Percentiles rank a stretch among this genome's conserved stretches.
Conservation (phyloP, 1,140 invertebrate genomes). For the Platyscapa corneri region DNA sequence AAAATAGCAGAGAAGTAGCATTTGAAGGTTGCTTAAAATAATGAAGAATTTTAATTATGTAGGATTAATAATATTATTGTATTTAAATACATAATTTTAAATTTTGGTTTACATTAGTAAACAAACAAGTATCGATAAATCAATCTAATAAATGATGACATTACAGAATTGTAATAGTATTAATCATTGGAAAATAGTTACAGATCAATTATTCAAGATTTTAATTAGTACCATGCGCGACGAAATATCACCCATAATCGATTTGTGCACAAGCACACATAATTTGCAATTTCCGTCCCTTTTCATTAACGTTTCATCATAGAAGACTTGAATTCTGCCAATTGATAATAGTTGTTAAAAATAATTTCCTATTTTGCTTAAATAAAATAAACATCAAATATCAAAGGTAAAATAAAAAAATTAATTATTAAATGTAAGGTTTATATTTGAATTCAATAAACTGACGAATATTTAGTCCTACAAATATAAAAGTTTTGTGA, state of each 20-base stretch:
- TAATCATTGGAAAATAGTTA: conserved; percentile 58
- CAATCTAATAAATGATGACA: conserved; percentile 51
- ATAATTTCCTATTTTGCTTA: no score
- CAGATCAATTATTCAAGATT: conserved; percentile 59
- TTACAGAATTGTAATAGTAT: conserved; percentile 58
- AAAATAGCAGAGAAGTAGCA: no score
- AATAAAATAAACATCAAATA: no score
- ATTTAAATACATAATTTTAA: not conserved
- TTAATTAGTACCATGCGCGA: conserved; percentile 55
- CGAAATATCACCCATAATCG: conserved; percentile 13
- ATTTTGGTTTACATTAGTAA: not conserved
- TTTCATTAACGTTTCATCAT: not conserved
- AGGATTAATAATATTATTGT: no score
- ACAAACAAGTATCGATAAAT: conserved; percentile 49
- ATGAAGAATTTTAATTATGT: no score
- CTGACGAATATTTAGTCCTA: no score
- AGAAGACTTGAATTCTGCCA: not conserved
- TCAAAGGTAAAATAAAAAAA: no score
- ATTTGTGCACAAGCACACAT: conserved; percentile 12
- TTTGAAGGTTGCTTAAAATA: no score
- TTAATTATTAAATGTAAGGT: no score
- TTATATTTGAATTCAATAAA: no score
- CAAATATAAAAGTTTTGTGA: no score
- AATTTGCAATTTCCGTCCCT: conserved; percentile 30
- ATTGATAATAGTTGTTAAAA: not conserved